Base-by-base conservation (phyloP, 2,888 invertebrate genomes). In the Nomada fabriciana region DNA sequence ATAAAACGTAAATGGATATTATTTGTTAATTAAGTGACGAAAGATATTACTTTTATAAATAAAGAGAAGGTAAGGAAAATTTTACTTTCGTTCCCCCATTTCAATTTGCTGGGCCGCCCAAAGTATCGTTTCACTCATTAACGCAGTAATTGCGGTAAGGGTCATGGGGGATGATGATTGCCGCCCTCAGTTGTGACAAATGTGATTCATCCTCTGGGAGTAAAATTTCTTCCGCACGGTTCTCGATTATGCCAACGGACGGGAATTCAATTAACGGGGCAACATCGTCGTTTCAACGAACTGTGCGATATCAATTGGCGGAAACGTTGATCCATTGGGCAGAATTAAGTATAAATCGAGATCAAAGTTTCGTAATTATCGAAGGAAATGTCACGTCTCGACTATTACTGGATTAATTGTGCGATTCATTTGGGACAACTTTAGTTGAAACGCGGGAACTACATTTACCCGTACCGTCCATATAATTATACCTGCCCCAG, bases 251-350 rank as follows among this genome's bases (percentile, higher is more conserved):
- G 7, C 11, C 47, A 10, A 75, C 23, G 15, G 18, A 42, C 57
- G 25, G 50, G 52, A 71, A 65, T 68, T 76, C 47, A 68, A 68
- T 80, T 80, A 80, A 72, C 60, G 53, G 15, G 53, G 25, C n/a
- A 23, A 18, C n/a, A 11, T 2, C 23, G 20, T 63, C 55, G 43
- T 18, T 25, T 25, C 36, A 25, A 5, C 23, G n/a, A 1, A 9
- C 15, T 9, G n/a, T 36, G 5, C 11, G 13, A 29, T 9, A 43
- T 23, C 23, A 55, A 55, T 55, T 55, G 9, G 11, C 11, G 20
- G 55, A 20, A 55, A 20, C 20, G n/a, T 55, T 11, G 55, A 55
- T 20, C 9, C 55, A 55, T 18, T 7, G 36, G n/a, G 10, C 1
- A 20, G 47, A 13, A 13, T 11, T 3, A 47, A 15, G 47, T 3